A percentile compares a stretch with the other conserved stretches of the same genome.
phyloP scores from a whole-genome alignment of 2,113 vertebrate species.

The Thinocorus orbignyianus region DNA sequence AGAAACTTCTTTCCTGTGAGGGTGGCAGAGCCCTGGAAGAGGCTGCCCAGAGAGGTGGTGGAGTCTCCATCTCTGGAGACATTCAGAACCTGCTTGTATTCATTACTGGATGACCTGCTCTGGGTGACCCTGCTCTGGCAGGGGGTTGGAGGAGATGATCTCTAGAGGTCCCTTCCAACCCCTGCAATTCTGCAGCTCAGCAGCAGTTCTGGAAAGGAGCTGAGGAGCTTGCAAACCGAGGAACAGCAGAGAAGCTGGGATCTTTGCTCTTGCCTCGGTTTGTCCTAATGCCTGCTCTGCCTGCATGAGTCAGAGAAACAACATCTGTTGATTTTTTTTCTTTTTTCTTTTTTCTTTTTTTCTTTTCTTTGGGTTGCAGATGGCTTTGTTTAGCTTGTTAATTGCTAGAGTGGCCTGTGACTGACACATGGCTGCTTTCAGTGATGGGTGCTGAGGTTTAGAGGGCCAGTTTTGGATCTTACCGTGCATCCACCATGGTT shows the following conservation, averaged over 20 bases:
- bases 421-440: not conserved
- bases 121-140: too few species aligned
- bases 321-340: not conserved
- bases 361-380: not conserved
- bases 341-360: too few species aligned
- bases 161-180: too few species aligned
- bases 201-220: not conserved
- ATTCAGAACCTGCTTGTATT: too few species aligned
- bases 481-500: accelerated
- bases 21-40: too few species aligned
- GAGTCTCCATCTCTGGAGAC: too few species aligned
- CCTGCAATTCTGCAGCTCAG: not conserved
- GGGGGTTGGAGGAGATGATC: too few species aligned
- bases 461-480: not conserved
- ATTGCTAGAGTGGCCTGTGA: not conserved
- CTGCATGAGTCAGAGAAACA: not conserved
- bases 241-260: accelerated
- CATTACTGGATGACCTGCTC: too few species aligned
- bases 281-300: not conserved
- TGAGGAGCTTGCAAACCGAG: not conserved
- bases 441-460: not conserved
- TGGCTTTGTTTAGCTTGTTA: slow-evolving; percentile 1
- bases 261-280: not conserved
- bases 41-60: too few species aligned
- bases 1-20: too few species aligned